Percentiles rank a stretch among this genome's conserved stretches.
phyloP scores from a whole-genome alignment of 2,113 vertebrate species.

The Oceanites oceanicus region DNA sequence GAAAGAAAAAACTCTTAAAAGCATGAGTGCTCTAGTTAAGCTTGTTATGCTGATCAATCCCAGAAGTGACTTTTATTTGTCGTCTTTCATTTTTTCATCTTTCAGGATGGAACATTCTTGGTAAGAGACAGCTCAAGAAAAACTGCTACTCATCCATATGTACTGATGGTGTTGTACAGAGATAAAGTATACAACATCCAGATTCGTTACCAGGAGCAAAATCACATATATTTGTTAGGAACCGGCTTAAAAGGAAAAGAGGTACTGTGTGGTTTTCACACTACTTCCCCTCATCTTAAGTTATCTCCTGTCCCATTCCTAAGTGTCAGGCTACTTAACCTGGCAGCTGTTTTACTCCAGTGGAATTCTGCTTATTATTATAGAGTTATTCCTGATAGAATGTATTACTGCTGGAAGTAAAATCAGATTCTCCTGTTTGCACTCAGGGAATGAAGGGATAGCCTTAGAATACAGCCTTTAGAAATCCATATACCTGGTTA shows the following conservation, averaged over 20 bases:
- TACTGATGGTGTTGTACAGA: slow-evolving; percentile 93
- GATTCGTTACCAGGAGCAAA: slow-evolving; percentile 82
- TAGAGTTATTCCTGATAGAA: not conserved
- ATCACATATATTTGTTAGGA: slow-evolving; percentile 83
- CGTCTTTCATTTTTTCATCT: not conserved
- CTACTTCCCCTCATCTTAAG: not conserved
- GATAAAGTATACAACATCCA: slow-evolving; percentile 95
- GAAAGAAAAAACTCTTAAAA: not conserved
- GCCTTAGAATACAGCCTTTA: not conserved
- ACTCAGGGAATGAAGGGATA: not conserved
- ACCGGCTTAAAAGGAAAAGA: slow-evolving; percentile 88
- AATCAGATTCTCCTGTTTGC: not conserved
- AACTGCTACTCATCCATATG: slow-evolving; percentile 83
- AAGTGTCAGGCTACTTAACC: not conserved
- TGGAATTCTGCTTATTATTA: not conserved
- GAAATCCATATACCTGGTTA: not conserved
- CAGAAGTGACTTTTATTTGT: not conserved
- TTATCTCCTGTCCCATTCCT: not conserved
- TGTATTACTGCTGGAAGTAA: not conserved
- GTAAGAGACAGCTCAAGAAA: slow-evolving; percentile 92
- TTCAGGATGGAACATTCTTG: slow-evolving; percentile 91
- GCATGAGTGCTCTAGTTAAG: not conserved
- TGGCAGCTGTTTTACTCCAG: not conserved
- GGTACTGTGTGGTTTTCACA: slow-evolving; percentile 69
- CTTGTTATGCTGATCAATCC: not conserved